Evolutionary conservation across 2,113 vertebrate species (phyloP).

Genomic region (Astur gentilis): DNA sequence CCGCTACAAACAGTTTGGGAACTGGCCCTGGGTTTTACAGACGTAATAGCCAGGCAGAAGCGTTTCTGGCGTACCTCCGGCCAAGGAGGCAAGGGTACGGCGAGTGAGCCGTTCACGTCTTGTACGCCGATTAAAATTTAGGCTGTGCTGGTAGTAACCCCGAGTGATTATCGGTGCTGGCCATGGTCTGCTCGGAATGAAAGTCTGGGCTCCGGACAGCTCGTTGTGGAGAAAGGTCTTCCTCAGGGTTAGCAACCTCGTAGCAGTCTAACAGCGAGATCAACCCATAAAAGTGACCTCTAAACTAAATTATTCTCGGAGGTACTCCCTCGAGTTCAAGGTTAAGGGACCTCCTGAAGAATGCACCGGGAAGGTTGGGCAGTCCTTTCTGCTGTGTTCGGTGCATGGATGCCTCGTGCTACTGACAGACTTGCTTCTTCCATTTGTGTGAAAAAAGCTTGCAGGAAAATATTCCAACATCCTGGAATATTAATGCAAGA

Average conservation of each 20-base stretch:
- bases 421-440: background rate
- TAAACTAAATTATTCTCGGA: background rate
- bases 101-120: rapidly evolving
- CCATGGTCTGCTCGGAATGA: background rate
- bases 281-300: background rate
- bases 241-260: background rate
- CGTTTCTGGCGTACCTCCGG: background rate
- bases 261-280: background rate
- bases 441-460: background rate
- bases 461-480: background rate
- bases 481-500: background rate
- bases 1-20: background rate
- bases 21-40: background rate
- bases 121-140: background rate
- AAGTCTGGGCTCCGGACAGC: background rate
- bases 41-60: background rate
- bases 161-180: background rate
- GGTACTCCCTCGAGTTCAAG: background rate
- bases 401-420: background rate
- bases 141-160: background rate
- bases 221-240: background rate
- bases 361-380: background rate
- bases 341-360: background rate
- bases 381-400: background rate
- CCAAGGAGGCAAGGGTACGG: background rate